Evolutionary conservation across 2,888 invertebrate genomes (phyloP).

Genomic region (Harpalus rubripes): DNA sequence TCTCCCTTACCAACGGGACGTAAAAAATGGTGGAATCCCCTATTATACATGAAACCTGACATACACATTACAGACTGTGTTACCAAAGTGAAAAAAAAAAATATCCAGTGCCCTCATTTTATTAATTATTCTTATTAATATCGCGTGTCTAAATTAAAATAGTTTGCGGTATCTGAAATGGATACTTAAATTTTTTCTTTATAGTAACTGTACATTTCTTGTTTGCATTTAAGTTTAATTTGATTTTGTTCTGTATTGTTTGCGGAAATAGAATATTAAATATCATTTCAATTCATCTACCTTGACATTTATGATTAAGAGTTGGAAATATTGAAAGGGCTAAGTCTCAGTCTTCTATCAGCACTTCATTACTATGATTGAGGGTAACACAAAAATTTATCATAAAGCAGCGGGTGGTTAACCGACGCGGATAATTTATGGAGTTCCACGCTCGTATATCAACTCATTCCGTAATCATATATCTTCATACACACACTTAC

Average conservation of each 20-base stretch:
- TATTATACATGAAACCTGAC: no score
- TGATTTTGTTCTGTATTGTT: slow-evolving; percentile 13
- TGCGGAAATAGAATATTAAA: slow-evolving; percentile 11
- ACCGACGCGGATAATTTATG: slow-evolving; percentile 22
- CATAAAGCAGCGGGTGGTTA: slow-evolving; percentile 27
- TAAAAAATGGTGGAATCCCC: no score
- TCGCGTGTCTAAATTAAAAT: slow-evolving; percentile 12
- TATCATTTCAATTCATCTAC: not conserved
- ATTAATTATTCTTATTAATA: slow-evolving; percentile 13
- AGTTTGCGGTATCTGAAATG: not conserved
- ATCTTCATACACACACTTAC: slow-evolving; percentile 1
- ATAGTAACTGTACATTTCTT: slow-evolving; percentile 2
- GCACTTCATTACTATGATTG: slow-evolving; percentile 35
- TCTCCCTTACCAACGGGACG: no score
- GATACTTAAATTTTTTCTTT: not conserved
- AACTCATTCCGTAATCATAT: slow-evolving; percentile 22
- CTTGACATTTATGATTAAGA: slow-evolving; percentile 2
- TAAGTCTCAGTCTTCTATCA: not conserved
- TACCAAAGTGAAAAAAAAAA: no score
- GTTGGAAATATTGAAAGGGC: slow-evolving; percentile 5
- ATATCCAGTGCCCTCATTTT: not conserved
- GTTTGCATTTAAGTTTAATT: not conserved
- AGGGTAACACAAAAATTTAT: slow-evolving; percentile 27
- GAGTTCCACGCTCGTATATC: slow-evolving; percentile 12
- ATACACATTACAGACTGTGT: no score